Conservation (phyloP, 2,797 vertebrate species). For the Caiman crocodilus region DNA sequence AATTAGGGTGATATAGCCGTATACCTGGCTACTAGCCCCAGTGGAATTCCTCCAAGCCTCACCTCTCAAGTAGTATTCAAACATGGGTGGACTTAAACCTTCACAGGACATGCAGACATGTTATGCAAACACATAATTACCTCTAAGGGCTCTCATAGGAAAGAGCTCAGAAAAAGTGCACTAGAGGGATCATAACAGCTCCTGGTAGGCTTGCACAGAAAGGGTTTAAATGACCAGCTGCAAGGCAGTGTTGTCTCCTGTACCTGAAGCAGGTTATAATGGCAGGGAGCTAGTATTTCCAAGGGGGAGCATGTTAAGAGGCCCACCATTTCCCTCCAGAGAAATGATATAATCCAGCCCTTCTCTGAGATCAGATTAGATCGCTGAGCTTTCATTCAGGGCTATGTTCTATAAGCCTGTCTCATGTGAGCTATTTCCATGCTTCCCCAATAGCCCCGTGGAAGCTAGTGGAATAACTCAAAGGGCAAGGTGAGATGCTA, state of each 20-base stretch:
- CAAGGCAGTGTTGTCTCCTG: neutral
- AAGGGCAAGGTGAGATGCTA: neutral
- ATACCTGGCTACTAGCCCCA: neutral
- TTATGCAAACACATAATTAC: neutral
- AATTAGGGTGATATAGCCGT: neutral
- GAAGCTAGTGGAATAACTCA: neutral
- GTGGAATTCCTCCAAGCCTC: neutral
- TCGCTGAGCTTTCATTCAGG: neutral
- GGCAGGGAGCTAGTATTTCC: neutral
- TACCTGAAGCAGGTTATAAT: neutral
- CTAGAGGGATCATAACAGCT: neutral
- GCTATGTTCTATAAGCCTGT: neutral
- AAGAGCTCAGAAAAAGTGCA: neutral
- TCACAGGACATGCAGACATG: neutral
- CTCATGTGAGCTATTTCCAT: neutral
- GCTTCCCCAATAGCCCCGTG: neutral
- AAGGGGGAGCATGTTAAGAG: neutral
- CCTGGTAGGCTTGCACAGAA: neutral
- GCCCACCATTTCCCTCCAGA: neutral
- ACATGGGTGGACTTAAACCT: neutral
- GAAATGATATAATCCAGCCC: neutral
- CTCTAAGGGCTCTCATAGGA: neutral
- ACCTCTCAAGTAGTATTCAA: neutral
- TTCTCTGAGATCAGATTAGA: neutral
- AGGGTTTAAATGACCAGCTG: neutral